Evolutionary conservation across 2,888 invertebrate species (phyloP).

Genomic region (Brachypalpus laphriformis): DNA sequence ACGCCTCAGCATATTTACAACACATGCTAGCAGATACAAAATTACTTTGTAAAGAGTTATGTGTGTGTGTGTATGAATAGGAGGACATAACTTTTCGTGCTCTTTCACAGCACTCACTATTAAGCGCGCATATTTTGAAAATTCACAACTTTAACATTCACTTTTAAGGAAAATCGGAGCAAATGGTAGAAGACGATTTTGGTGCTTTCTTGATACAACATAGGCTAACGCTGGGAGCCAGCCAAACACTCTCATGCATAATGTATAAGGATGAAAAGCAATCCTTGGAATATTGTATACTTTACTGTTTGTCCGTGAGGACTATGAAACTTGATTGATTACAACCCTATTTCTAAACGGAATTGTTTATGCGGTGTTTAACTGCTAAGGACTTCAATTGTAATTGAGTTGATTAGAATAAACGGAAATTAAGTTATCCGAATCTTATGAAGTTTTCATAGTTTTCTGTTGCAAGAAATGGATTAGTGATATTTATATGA

Average conservation of each 20-base stretch:
- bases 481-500: too few species aligned
- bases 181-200: background rate
- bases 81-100: constrained; percentile 1
- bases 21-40: constrained; percentile 38
- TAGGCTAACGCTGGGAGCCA: constrained; percentile 34
- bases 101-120: background rate
- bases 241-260: constrained; percentile 63
- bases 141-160: constrained; percentile 48
- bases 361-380: constrained; percentile 70
- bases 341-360: constrained; percentile 60
- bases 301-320: constrained; percentile 54
- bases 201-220: background rate
- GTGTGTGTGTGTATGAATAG: constrained; percentile 21
- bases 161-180: constrained; percentile 30
- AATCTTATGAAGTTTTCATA: constrained; percentile 1
- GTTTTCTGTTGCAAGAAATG: background rate
- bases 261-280: constrained; percentile 59
- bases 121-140: constrained; percentile 29
- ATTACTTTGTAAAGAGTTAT: constrained; percentile 60
- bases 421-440: constrained; percentile 50
- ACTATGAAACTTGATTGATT: constrained; percentile 70
- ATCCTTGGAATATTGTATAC: constrained; percentile 62
- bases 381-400: constrained; percentile 48
- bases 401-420: constrained; percentile 67
- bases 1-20: constrained; percentile 36